Base-by-base conservation (phyloP, 2,888 invertebrate species). In the Linyphia triangularis region DNA sequence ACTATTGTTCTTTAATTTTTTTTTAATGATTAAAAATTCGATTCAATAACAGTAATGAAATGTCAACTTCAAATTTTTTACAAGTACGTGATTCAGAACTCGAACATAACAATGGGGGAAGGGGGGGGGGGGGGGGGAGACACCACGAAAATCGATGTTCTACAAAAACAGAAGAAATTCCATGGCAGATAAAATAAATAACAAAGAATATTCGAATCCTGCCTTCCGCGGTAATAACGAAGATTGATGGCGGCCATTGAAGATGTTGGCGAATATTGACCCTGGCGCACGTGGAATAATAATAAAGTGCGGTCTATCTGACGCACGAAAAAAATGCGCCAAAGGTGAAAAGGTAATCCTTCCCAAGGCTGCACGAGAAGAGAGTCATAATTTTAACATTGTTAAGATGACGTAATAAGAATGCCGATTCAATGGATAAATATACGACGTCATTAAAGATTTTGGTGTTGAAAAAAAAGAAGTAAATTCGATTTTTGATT, bases 251-350 rank as follows among this genome's bases (percentile, higher is more conserved):
- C 16, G 51, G 51, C 13, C 51, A 51, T 51, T 51, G 16, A 51
- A 51, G 51, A n/a, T n/a, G 16, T 16, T n/a, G n/a, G 51, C n/a
- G 51, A 51, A 51, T 51, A 51, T 51, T 51, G 51, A 51, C 51
- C 51, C 51, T 51, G 51, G 51, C 51, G 51, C 51, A 51, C 51
- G 51, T 51, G 51, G 51, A 16, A 51, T 51, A 13, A 3, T 51
- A 51, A 51, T n/a, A 51, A 16, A 51, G 9, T 6, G 9, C 33
- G 33, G 9, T 5, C 16, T n/a, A 51, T n/a, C 51, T 51, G 51
- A n/a, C n/a, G n/a, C n/a, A n/a, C n/a, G n/a, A n/a, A 51, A n/a
- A 51, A 51, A 51, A 51, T 51, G 51, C 51, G 51, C 51, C 51
- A 51, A 13, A 51, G 51, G 51, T 51, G 51, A 51, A 51, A 51